These are phyloP conservation scores for Clunio marinus DNA, from an alignment of 2,888 invertebrate genomes.

Conservation along the genomic window DNA sequence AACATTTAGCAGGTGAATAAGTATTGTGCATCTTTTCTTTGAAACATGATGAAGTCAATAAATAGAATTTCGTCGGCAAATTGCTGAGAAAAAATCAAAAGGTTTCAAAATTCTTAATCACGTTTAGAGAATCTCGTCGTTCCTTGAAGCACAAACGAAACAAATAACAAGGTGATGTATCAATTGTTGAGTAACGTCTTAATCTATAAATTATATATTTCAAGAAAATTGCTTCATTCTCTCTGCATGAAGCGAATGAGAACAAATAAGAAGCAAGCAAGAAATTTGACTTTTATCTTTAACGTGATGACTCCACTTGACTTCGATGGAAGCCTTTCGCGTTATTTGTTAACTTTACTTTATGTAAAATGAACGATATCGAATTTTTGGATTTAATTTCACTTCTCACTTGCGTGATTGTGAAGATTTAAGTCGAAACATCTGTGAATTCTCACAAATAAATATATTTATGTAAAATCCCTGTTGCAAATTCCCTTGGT, in stretches of 20 bases:
- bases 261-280: neutral
- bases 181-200: conserved; percentile 16
- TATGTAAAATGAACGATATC: neutral
- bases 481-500: neutral
- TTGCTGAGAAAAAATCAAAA: neutral
- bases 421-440: neutral
- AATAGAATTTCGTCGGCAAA: too few relatives aligned
- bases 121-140: conserved; percentile 15
- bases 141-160: neutral
- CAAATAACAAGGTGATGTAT: conserved; percentile 30
- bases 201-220: conserved; percentile 3
- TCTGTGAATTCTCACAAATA: neutral
- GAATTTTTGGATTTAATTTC: too few relatives aligned
- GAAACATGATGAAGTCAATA: too few relatives aligned
- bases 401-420: neutral
- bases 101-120: conserved; percentile 29
- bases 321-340: neutral
- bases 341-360: neutral
- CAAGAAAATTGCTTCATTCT: neutral
- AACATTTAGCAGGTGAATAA: conserved; percentile 10
- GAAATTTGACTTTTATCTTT: neutral
- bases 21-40: neutral
- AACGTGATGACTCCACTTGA: neutral
- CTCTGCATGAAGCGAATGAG: neutral
- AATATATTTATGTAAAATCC: neutral